Conservation (phyloP, 2,888 invertebrate species). For the Drosophila cognata region DNA sequence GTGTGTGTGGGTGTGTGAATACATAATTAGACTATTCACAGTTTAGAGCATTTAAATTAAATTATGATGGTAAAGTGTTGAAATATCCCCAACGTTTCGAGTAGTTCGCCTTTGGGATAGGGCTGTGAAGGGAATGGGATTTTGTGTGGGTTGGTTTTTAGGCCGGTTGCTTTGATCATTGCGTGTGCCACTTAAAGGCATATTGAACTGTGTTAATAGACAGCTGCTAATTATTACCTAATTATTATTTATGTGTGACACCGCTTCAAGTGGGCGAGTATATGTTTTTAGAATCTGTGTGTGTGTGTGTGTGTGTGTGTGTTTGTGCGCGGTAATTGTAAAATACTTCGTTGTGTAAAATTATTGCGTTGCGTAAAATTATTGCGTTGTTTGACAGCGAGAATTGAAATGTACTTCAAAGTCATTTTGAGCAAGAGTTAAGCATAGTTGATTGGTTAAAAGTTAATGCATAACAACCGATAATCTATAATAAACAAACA, state of each 20-base stretch:
- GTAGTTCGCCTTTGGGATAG: neutral
- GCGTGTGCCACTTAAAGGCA: slow-evolving; percentile 59
- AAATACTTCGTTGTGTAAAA: slow-evolving; percentile 12
- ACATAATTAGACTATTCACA: slow-evolving; percentile 78
- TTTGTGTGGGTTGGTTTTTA: neutral
- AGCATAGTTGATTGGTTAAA: neutral
- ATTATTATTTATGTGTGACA: slow-evolving; percentile 70
- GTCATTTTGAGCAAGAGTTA: neutral
- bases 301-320: neutral
- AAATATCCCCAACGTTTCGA: slow-evolving; percentile 28
- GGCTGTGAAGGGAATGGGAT: neutral
- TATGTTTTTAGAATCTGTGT: neutral
- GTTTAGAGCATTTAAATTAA: slow-evolving; percentile 79
- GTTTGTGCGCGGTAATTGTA: neutral
- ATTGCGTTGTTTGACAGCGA: neutral
- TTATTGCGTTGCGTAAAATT: neutral
- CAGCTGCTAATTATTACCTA: slow-evolving; percentile 77
- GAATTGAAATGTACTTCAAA: neutral
- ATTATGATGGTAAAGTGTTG: slow-evolving; percentile 68
- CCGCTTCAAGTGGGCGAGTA: slow-evolving; percentile 1
- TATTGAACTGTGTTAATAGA: slow-evolving; percentile 75
- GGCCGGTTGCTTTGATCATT: slow-evolving; percentile 23
- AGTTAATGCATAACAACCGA: neutral
- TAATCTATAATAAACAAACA: neutral
- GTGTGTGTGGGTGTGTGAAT: slow-evolving; percentile 45